Percentiles rank a stretch among this genome's conserved stretches.
Conservation (phyloP, 2,797 vertebrate genomes). For the Botia almorhae region DNA sequence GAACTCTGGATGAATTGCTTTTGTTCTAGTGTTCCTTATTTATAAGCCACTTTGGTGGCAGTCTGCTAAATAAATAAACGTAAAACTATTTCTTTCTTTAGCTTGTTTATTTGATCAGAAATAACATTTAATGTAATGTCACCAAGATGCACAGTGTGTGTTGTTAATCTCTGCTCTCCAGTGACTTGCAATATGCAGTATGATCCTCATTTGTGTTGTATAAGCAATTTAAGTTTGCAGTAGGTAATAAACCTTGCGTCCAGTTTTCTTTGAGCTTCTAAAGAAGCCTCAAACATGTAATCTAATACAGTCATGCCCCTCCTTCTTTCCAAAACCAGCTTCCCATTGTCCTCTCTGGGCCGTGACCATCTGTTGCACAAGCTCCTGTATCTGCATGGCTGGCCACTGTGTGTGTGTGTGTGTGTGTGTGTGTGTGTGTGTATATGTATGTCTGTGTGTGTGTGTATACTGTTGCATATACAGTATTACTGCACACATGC, state of each 20-base stretch:
- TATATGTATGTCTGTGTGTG: no score
- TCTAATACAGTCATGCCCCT: conserved; percentile 60
- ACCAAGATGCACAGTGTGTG: not conserved
- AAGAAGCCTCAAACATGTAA: conserved; percentile 61
- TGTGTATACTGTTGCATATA: no score
- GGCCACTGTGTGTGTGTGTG: not conserved
- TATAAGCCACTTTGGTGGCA: not conserved
- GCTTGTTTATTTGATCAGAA: no score
- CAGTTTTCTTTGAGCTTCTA: conserved; percentile 38
- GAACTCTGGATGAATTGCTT: not conserved
- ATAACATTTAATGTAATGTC: no score
- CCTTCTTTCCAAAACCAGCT: conserved; percentile 1
- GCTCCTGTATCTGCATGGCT: conserved; percentile 18
- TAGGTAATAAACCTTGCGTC: not conserved
- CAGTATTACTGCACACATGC: not conserved
- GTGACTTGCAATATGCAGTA: not conserved
- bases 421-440: no score
- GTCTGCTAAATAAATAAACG: not conserved
- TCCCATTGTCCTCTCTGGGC: conserved; percentile 45
- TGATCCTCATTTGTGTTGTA: not conserved
- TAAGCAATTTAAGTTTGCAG: conserved; percentile 11
- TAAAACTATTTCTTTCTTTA: no score
- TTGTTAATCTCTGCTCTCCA: not conserved
- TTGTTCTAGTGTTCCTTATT: not conserved
- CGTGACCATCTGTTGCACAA: conserved; percentile 62